Base-by-base conservation (phyloP, 1,140 invertebrate species). In the Planococcus citri region DNA sequence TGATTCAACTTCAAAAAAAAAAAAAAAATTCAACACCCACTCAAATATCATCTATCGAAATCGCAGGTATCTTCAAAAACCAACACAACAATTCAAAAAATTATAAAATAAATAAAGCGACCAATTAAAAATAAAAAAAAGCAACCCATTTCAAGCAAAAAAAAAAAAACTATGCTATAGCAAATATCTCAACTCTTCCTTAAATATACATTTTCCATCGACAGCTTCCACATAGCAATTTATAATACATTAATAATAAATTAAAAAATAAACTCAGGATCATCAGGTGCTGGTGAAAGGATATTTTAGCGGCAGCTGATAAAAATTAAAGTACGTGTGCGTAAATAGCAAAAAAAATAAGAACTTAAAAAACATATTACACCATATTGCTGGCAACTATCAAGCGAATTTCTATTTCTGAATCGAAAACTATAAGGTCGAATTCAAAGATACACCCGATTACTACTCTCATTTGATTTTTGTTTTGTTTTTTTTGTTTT, bases 261-360 rank as follows among this genome's bases (percentile, higher is more conserved):
- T 24, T 25, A 64, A 4, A n/a, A 64, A 64, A 64, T 25, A 64
- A 64, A 64, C 10, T 4, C 3, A 64, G 10, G n/a, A 25, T 24
- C 6, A 24, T 24, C 60, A 17, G 9, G 60, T 64, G 60, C 60
- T 64, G 60, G 60, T 64, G 60, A 64, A 64, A 64, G 60, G 60
- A 64, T 64, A 64, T 64, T 20, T 24, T 64, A 27, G 60, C 60
- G 20, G 25, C 25, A 25, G 60, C 60, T 64, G 60, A 64, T 64
- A 64, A 64, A 64, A 64, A 51, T 51, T 64, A 17, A 64, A 64
- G 60, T 64, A 64, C 60, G 60, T 64, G 60, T 64, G 60, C 60
- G 60, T 64, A 64, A 64, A 64, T 27, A 64, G 60, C 60, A 64
- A 64, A 64, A 27, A 64, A 24, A 64, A 8, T 9, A 51, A n/a